Conservation (phyloP, 2,888 invertebrate species). For the Salticus scenicus region DNA sequence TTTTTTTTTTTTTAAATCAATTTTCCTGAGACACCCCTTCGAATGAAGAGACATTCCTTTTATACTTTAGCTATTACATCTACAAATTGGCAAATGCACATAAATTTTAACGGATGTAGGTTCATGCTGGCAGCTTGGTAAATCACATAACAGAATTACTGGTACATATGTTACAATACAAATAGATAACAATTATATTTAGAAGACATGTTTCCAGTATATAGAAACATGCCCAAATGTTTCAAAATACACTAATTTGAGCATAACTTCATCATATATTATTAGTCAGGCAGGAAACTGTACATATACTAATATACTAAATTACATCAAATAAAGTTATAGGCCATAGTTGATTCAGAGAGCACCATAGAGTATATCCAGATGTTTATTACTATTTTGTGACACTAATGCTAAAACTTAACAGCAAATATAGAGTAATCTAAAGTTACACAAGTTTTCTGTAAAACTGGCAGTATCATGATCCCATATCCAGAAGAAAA, state of each 20-base stretch:
- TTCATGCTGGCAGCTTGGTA: constrained; percentile 58
- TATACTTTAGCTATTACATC: constrained; percentile 44
- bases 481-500: constrained; percentile 48
- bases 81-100: constrained; percentile 58
- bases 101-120: constrained; percentile 46
- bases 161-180: constrained; percentile 51
- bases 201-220: constrained; percentile 42
- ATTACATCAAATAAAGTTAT: constrained; percentile 57
- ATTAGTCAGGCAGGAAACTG: constrained; percentile 65
- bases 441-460: constrained; percentile 44
- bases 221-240: constrained; percentile 48
- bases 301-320: constrained; percentile 37
- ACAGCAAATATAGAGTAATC: constrained; percentile 48
- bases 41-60: constrained; percentile 35
- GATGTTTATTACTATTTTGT: constrained; percentile 49
- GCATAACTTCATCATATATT: constrained; percentile 68
- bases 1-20: constrained; percentile 1
- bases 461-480: constrained; percentile 65
- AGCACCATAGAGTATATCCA: constrained; percentile 64
- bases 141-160: constrained; percentile 57
- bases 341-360: constrained; percentile 62
- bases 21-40: constrained; percentile 61
- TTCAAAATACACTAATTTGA: constrained; percentile 66
- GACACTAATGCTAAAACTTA: constrained; percentile 58
- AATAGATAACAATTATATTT: constrained; percentile 62